Percentiles rank a stretch among this genome's conserved stretches.
Evolutionary conservation across 2,797 vertebrate genomes (phyloP).

Genomic region (Urocyon cinereoargenteus): DNA sequence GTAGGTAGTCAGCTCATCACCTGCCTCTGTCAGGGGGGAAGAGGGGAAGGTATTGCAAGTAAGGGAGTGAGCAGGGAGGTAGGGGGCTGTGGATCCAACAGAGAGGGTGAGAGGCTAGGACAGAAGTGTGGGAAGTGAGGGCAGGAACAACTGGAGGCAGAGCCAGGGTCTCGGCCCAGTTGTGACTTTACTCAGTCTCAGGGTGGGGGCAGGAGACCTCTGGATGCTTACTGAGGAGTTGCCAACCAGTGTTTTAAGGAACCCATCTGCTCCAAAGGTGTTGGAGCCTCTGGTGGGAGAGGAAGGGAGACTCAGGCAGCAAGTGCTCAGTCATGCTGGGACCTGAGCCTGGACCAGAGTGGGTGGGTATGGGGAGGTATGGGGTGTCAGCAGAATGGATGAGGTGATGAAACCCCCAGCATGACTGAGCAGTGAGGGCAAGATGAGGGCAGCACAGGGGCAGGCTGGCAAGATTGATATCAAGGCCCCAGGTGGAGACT

Average conservation of each 20-base stretch:
- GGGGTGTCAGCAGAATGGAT: too few species aligned
- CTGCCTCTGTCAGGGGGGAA: neutral
- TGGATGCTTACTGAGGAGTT: fast-evolving
- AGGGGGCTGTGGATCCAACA: neutral
- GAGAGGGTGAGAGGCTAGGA: fast-evolving
- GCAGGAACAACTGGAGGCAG: fast-evolving
- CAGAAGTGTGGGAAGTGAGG: fast-evolving
- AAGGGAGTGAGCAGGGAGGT: fast-evolving
- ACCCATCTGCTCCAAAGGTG: fast-evolving
- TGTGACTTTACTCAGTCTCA: neutral
- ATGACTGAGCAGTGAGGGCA: fast-evolving
- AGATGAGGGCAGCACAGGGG: neutral
- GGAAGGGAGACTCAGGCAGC: neutral
- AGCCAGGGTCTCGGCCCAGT: neutral
- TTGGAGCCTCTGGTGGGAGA: neutral
- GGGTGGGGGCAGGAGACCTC: fast-evolving
- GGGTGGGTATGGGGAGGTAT: neutral
- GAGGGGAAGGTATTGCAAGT: neutral
- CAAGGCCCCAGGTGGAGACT: neutral
- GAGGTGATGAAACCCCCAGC: neutral
- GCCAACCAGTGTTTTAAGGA: neutral
- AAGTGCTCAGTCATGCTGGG: fast-evolving
- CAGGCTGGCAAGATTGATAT: neutral
- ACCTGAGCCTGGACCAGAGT: neutral
- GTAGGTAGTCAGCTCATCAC: neutral